Conservation (phyloP, 2,113 vertebrate genomes). For the Scartelaos histophorus region DNA sequence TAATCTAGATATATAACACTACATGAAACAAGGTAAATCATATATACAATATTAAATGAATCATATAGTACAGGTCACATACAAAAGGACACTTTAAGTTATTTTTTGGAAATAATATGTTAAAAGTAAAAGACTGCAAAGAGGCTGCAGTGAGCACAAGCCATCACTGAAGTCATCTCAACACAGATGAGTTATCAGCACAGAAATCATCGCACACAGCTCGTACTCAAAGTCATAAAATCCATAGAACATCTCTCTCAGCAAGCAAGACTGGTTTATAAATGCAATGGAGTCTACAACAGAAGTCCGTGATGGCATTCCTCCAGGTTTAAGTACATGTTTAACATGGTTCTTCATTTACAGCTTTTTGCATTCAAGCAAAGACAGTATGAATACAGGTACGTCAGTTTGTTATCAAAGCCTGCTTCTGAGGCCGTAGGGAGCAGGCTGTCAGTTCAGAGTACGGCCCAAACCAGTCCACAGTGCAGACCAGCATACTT, state of each 20-base stretch:
- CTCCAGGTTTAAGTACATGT: slow-evolving; percentile 75
- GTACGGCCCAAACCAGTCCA: slow-evolving; percentile 10
- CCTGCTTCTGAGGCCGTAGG: slow-evolving; percentile 57
- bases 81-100: slow-evolving; percentile 95
- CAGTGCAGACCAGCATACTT: slow-evolving; percentile 80
- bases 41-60: slow-evolving; percentile 99
- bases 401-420: slow-evolving; percentile 67
- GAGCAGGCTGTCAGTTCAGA: slow-evolving; percentile 40
- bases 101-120: slow-evolving; percentile 80
- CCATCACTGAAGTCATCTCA: slow-evolving; percentile 69
- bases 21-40: slow-evolving; percentile 97
- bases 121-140: slow-evolving; percentile 74
- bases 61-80: slow-evolving; percentile 91
- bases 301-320: slow-evolving; percentile 67
- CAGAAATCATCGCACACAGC: slow-evolving; percentile 73
- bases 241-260: slow-evolving; percentile 64
- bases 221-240: slow-evolving; percentile 57
- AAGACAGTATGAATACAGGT: slow-evolving; percentile 76
- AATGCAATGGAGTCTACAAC: slow-evolving; percentile 53
- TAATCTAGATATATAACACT: slow-evolving; percentile 98
- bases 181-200: slow-evolving; percentile 74
- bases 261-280: slow-evolving; percentile 63
- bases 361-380: slow-evolving; percentile 76
- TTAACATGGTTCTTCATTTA: slow-evolving; percentile 76
- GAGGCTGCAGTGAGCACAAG: slow-evolving; percentile 78